These are phyloP conservation scores for Spicauda simplicius DNA, from an alignment of 2,888 invertebrate genomes.

Conservation along the genomic window DNA sequence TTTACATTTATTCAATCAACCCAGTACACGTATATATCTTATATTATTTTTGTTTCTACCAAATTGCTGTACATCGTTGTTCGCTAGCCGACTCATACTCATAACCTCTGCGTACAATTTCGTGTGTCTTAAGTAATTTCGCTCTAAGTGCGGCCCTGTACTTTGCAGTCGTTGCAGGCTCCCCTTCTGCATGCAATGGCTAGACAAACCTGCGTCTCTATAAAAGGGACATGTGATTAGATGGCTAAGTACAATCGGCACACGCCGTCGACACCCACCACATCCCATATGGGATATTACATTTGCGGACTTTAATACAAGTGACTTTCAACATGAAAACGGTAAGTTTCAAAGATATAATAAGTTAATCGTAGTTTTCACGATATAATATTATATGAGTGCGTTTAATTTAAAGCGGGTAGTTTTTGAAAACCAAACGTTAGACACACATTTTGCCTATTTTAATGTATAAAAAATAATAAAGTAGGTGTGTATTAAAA, in stretches of 20 bases:
- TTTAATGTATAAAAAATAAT: no score
- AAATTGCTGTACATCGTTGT: no score
- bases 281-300: slow-evolving; percentile 66
- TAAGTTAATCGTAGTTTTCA: no score
- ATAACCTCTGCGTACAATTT: neutral
- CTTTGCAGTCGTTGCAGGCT: slow-evolving; percentile 68
- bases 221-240: slow-evolving; percentile 83
- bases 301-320: slow-evolving; percentile 47
- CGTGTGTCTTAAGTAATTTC: neutral
- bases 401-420: no score
- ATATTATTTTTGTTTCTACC: no score
- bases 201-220: slow-evolving; percentile 82
- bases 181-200: slow-evolving; percentile 75
- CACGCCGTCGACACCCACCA: slow-evolving; percentile 54
- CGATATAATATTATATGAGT: no score
- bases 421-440: no score
- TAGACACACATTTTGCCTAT: no score
- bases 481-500: no score
- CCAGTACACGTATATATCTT: no score
- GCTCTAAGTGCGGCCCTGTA: slow-evolving; percentile 63
- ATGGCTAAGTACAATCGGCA: slow-evolving; percentile 76
- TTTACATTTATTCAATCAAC: no score
- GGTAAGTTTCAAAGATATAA: slow-evolving; percentile 55
- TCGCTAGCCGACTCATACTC: neutral
- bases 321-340: slow-evolving; percentile 53